These are phyloP conservation scores for Hucho hucho DNA, from an alignment of 2,113 vertebrate genomes.

Conservation along the genomic window DNA sequence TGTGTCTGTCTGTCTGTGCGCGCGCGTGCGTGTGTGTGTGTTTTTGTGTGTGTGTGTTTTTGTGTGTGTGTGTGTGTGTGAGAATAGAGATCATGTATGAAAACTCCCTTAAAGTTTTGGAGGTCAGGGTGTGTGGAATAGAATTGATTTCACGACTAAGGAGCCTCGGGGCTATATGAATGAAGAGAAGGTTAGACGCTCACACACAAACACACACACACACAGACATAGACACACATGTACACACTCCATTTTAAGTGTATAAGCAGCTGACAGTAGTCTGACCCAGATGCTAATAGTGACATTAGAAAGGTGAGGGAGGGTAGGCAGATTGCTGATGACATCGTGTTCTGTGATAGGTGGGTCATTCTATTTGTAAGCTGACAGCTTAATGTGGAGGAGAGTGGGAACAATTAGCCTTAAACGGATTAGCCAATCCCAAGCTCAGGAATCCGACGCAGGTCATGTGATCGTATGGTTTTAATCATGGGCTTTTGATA, in stretches of 20 bases:
- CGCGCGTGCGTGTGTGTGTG: too few relatives aligned
- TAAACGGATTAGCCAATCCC: constrained; percentile 50
- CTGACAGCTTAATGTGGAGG: constrained; percentile 7
- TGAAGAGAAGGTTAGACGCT: constrained; percentile 2
- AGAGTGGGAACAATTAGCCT: constrained; percentile 29
- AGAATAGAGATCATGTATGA: constrained; percentile 22
- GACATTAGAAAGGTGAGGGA: constrained; percentile 13
- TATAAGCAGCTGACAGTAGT: neutral
- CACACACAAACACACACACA: constrained; percentile 6
- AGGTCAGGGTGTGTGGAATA: constrained; percentile 34
- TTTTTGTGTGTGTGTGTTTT: too few relatives aligned
- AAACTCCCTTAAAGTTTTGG: constrained; percentile 40
- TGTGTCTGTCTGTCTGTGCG: too few relatives aligned
- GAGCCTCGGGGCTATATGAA: constrained; percentile 10
- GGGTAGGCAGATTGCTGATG: neutral
- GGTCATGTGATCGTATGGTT: constrained; percentile 53
- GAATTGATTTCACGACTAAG: constrained; percentile 45
- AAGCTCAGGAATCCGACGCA: constrained; percentile 32
- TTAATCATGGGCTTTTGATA: constrained; percentile 32
- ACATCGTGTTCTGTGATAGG: too few relatives aligned
- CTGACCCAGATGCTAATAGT: constrained; percentile 1
- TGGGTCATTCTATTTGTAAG: too few relatives aligned
- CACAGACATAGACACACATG: neutral
- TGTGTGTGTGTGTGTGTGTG: neutral
- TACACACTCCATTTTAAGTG: neutral